Conservation (phyloP, 2,888 invertebrate species). For the Adineta ricciae region DNA sequence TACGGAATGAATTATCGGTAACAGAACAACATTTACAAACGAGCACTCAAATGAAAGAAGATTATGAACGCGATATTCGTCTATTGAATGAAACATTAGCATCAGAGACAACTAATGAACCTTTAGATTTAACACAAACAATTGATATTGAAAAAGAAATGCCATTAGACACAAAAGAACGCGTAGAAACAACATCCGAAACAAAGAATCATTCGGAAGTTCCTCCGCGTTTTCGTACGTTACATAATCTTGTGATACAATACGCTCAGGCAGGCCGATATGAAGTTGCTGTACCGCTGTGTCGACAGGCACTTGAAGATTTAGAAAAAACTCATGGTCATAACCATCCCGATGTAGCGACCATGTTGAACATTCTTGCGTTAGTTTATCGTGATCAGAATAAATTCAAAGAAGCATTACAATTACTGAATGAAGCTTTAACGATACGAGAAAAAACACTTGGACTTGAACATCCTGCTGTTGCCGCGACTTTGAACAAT, state of each 20-base stretch:
- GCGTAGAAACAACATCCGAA: slow-evolving; percentile 53
- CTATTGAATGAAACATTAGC: background rate
- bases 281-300: slow-evolving; percentile 86
- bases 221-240: slow-evolving; percentile 84
- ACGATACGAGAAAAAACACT: slow-evolving; percentile 93
- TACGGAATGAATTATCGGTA: slow-evolving; percentile 89
- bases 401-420: slow-evolving; percentile 98
- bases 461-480: slow-evolving; percentile 95
- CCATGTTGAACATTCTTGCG: slow-evolving; percentile 96
- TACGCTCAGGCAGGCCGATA: slow-evolving; percentile 81
- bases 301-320: slow-evolving; percentile 97
- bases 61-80: background rate
- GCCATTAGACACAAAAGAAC: slow-evolving; percentile 55
- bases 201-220: background rate
- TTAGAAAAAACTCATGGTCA: slow-evolving; percentile 95
- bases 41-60: slow-evolving; percentile 65
- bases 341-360: slow-evolving; percentile 98
- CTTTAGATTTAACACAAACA: background rate
- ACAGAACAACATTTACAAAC: slow-evolving; percentile 85
- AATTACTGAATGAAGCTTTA: slow-evolving; percentile 88
- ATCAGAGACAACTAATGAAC: background rate
- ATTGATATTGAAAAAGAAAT: slow-evolving; percentile 55
- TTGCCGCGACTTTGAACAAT: slow-evolving; percentile 98
- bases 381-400: slow-evolving; percentile 89
- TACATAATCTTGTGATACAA: slow-evolving; percentile 97